phyloP scores from a whole-genome alignment of 2,797 vertebrate species.

The Dendrocincla tyrannina region DNA sequence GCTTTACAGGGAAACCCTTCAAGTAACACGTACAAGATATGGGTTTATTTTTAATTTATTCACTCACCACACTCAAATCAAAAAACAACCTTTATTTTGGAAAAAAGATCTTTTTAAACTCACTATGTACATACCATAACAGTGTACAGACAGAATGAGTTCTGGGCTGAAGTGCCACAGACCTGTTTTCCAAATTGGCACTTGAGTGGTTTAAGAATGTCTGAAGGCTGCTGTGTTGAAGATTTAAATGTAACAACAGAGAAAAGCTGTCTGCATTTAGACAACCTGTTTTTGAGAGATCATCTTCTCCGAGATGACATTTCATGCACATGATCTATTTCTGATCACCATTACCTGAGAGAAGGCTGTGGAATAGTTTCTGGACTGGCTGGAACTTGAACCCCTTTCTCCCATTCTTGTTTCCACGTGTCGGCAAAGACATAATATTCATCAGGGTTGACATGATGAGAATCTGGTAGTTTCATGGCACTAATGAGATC shows the following conservation, averaged over 20 bases:
- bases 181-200: background rate
- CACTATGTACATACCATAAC: background rate
- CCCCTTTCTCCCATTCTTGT: slow-evolving; percentile 99
- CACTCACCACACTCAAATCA: background rate
- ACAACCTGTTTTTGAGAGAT: background rate
- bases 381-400: slow-evolving; percentile 93
- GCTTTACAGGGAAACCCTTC: background rate
- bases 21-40: background rate
- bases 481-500: slow-evolving; percentile 99
- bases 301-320: background rate
- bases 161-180: background rate
- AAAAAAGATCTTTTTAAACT: background rate
- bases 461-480: slow-evolving; percentile 93
- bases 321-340: accelerated
- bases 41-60: background rate
- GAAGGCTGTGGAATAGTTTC: slow-evolving; percentile 90
- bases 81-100: background rate
- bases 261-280: background rate
- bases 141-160: background rate
- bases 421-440: slow-evolving; percentile 94
- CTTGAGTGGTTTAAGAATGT: background rate
- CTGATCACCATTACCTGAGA: slow-evolving; percentile 82
- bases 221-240: background rate
- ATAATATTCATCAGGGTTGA: slow-evolving; percentile 92
- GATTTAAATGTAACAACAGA: background rate